Evolutionary conservation across 23 tunicate species (phyloP).

Genomic region (Halocynthia aurantium): DNA sequence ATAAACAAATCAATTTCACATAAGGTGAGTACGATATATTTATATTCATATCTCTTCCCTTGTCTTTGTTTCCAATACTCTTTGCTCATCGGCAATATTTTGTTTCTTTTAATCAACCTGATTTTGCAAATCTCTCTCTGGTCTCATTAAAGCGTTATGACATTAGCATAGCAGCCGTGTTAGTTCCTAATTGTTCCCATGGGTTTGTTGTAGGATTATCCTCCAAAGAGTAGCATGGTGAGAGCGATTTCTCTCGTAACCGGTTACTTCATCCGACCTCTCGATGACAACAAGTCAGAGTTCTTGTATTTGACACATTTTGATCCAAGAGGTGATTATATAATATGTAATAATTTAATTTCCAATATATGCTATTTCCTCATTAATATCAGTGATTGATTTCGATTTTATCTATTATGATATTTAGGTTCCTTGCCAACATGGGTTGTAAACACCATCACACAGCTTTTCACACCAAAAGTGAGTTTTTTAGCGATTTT

Average conservation of each 20-base stretch:
- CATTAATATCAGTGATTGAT: background rate
- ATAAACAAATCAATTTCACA: conserved; percentile 90
- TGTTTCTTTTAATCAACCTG: no score
- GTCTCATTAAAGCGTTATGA: no score
- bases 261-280: conserved; percentile 83
- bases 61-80: no score
- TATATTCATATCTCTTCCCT: background rate
- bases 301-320: conserved; percentile 81
- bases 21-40: conserved; percentile 31
- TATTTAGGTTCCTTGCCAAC: conserved; percentile 85
- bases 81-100: no score
- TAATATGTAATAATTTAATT: background rate
- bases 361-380: background rate
- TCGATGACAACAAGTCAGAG: conserved; percentile 58
- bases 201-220: conserved; percentile 43
- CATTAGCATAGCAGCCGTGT: no score
- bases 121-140: no score
- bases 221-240: conserved; percentile 83
- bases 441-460: conserved; percentile 93
- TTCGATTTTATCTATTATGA: background rate
- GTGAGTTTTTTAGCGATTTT: conserved; percentile 20
- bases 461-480: conserved; percentile 83
- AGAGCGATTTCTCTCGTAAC: conserved; percentile 83
- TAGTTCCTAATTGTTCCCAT: background rate
- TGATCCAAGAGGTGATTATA: conserved; percentile 80